Base-by-base conservation (phyloP, 2,113 vertebrate genomes). In the Protobothrops flavoviridis region DNA sequence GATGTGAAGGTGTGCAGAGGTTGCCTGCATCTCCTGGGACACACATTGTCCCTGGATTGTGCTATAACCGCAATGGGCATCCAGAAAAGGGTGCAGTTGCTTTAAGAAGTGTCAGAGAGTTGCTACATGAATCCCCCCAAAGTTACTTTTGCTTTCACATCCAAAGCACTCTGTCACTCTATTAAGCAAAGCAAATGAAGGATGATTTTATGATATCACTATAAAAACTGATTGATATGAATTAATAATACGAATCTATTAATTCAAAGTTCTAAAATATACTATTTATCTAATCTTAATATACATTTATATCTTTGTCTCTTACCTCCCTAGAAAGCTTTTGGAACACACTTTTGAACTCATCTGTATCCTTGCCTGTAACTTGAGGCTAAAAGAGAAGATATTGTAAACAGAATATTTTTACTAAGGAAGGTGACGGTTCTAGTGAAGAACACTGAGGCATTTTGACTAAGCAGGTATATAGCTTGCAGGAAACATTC, bases 281-380 rank as follows among this genome's bases (percentile, higher is more conserved):
- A 95, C 92, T 95, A 93, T 92, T 95, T 96, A 33, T 43, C 87
- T 89, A 33, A 39, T 89, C 39, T 23, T 88, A 88, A 88, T 23
- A 39, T 81, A 24, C 21, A 91, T 91, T 55, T 55, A 43, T 59
- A 74, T 21, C 39, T 90, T 91, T 92, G 93, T 26, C 86, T 94
- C 98, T 97, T 95, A 99, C 98, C 91, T 95, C 93, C 97, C 98
- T 98, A 0, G 97, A 98, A 3, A 98, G 97, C 94, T 98, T 98
- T 29, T 96, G 48, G 91, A 98, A 98, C 61, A 99, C 96, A 15
- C 89, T 96, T 95, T 96, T 97, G 97, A 99, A 98, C 81, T 96
- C 96, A 3, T 95, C 98, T 92, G 97, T 95, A 0, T 98, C 97
- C 23, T 69, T 87, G 0, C 98, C 98, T 0, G 95, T 17, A 0